Base-by-base conservation (phyloP, 2,888 invertebrate species). In the Toxonevra muliebris region DNA sequence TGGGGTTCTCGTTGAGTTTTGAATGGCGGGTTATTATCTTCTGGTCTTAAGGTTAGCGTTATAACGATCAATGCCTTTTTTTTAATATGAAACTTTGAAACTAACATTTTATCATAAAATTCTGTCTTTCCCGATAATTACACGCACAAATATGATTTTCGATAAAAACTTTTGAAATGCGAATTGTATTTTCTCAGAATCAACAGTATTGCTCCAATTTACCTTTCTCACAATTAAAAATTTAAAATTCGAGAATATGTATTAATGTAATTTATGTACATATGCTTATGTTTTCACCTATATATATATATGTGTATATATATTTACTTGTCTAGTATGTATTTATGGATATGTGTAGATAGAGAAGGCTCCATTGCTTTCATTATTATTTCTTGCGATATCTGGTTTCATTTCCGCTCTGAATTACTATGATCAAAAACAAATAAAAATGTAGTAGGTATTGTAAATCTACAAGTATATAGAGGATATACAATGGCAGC, bases 361-460 rank as follows among this genome's bases (percentile, higher is more conserved):
- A 30, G 30, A 1, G 30, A 30, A 7, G 30, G 8, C 48, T 7
- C 15, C 48, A 48, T 48, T 48, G 48, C 48, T 15, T 48, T 59
- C 59, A 66, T 66, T 66, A 54, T 60, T 53, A 60, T 66, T 60
- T 53, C 60, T 60, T 60, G 60, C 75, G 74, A 82, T 82, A 82
- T 82, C 82, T 83, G 80, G 82, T 82, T 82, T 81, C 82, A 80
- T 81, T 83, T 82, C 82, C 82, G 82, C 76, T 81, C 81, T 76
- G 73, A 69, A 74, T 75, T 72, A 66, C 67, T 58, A 58, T 58
- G 61, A 66, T 62, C 60, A 54, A 42, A 61, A 61, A 60, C 17
- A 45, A 9, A 60, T 64, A 19, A 52, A 68, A 60, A 58, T 65
- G 65, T 57, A 58, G 30, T n/a, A n/a, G n/a, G n/a, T 30, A 30